Conservation (phyloP, 1,140 invertebrate genomes). For the Temnothorax curvispinosus region DNA sequence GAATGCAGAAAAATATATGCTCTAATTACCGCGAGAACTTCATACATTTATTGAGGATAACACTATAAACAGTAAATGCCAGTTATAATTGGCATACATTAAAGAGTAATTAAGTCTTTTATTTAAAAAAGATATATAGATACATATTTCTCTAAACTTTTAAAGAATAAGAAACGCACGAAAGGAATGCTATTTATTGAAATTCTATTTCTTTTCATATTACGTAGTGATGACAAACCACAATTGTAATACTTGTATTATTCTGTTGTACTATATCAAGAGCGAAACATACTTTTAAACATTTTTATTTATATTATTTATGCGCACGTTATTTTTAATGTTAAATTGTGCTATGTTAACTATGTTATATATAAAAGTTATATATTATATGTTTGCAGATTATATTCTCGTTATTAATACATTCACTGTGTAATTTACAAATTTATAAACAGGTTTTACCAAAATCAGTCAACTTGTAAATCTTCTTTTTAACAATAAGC, state of each 20-base stretch:
- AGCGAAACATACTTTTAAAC: not conserved
- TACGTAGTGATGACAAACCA: not conserved
- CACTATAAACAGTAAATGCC: conserved; percentile 23
- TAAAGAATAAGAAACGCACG: not conserved
- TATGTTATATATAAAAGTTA: not conserved
- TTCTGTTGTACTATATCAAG: not conserved
- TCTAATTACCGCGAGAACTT: conserved; percentile 73
- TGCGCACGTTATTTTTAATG: conserved; percentile 3
- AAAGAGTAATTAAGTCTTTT: conserved; percentile 62
- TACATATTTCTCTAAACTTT: not conserved
- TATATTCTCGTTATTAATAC: conserved; percentile 26
- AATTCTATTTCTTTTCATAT: not conserved
- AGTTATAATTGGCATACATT: conserved; percentile 66
- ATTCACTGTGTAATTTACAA: conserved; percentile 26
- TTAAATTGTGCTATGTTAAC: not conserved
- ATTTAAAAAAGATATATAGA: conserved; percentile 23
- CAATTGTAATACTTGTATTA: not conserved
- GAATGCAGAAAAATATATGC: conserved; percentile 72
- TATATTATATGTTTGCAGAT: conserved; percentile 25
- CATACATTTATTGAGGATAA: conserved; percentile 36
- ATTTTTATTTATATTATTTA: conserved; percentile 3
- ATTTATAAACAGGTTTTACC: conserved; percentile 15
- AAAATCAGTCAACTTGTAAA: conserved; percentile 14
- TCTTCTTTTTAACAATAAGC: not conserved
- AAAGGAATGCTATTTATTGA: not conserved